These are phyloP conservation scores for Xiphophorus couchianus DNA, from an alignment of 2,113 vertebrate species.

Conservation along the genomic window DNA sequence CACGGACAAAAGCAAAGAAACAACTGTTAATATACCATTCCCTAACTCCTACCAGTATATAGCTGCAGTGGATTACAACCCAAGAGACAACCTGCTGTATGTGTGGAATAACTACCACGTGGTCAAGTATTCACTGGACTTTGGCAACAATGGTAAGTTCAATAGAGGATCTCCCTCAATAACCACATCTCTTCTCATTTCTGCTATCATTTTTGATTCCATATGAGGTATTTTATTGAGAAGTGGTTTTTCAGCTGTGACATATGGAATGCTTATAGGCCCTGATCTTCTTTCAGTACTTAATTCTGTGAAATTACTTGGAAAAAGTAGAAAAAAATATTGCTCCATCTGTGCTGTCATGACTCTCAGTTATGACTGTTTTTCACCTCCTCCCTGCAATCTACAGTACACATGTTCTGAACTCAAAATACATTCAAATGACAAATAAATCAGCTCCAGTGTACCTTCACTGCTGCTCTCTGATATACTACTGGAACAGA, in stretches of 20 bases:
- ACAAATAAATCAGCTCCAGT: not conserved
- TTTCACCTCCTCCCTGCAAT: slow-evolving; percentile 8
- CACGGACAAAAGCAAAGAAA: slow-evolving; percentile 94
- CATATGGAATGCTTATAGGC: slow-evolving; percentile 57
- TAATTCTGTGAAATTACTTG: slow-evolving; percentile 53
- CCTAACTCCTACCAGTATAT: slow-evolving; percentile 99
- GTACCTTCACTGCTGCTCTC: slow-evolving; percentile 12
- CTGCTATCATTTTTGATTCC: not conserved
- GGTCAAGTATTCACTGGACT: slow-evolving; percentile 97
- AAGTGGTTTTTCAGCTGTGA: slow-evolving; percentile 30
- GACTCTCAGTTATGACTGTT: slow-evolving; percentile 42
- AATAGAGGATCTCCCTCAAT: not conserved
- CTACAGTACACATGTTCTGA: slow-evolving; percentile 22
- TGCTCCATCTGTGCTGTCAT: slow-evolving; percentile 59
- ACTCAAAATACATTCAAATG: slow-evolving; percentile 4
- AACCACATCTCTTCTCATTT: not conserved
- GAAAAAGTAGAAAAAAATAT: slow-evolving; percentile 39
- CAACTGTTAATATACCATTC: slow-evolving; percentile 90
- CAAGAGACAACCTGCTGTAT: slow-evolving; percentile 98
- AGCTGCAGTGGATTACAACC: slow-evolving; percentile 99
- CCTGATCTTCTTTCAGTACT: slow-evolving; percentile 46
- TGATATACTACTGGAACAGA: slow-evolving; percentile 9
- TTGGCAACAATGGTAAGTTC: slow-evolving; percentile 86
- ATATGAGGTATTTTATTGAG: slow-evolving; percentile 6
- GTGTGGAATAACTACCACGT: slow-evolving; percentile 99